Base-by-base conservation (phyloP, 2,113 vertebrate species). In the Trochalopteron elliotii region DNA sequence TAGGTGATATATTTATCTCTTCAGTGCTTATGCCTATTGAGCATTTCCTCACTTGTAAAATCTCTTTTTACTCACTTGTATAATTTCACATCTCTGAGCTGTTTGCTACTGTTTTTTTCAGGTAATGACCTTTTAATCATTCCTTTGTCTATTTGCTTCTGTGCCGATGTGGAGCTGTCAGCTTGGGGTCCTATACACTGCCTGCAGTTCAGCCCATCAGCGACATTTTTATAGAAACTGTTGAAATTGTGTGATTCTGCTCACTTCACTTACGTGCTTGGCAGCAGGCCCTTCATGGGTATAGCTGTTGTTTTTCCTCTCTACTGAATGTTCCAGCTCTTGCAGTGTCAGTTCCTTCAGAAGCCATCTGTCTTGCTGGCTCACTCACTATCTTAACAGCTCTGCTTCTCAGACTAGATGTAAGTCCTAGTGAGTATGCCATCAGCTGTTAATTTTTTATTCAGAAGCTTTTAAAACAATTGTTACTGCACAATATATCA, bases 261-360 rank as follows among this genome's bases (percentile, higher is more conserved):
- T 95, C 70, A 39, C 64, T 90, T 82, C 70, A 39, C 50, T 93
- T 83, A 83, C 64, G 75, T 89, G 85, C 82, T 93, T 96, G 95
- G 94, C 94, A 95, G 78, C 63, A 91, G 67, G 44, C 82, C 59
- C 39, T 92, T 71, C 85, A 92, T 88, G 90, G 63, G 31, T 91
- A 88, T 55, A 80, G 57, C 91, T 96, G 93, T 77, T 96, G 94
- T 94, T 97, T 96, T 93, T 90, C 94, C 90, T 95, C 82, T 83
- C 90, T 92, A 13, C 82, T 96, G 79, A 96, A 92, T 90, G 93
- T 97, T 96, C 96, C 93, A 96, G 92, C 90, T 97, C 88, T 93
- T 90, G 93, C 90, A 93, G 53, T 87, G 90, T 96, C 92, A 93
- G 92, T 94, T 95, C 94, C 90, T 94, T 96, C 76, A 88, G 39